phyloP scores from a whole-genome alignment of 2,888 invertebrate genomes.

The Entomobrya multifasciata region DNA sequence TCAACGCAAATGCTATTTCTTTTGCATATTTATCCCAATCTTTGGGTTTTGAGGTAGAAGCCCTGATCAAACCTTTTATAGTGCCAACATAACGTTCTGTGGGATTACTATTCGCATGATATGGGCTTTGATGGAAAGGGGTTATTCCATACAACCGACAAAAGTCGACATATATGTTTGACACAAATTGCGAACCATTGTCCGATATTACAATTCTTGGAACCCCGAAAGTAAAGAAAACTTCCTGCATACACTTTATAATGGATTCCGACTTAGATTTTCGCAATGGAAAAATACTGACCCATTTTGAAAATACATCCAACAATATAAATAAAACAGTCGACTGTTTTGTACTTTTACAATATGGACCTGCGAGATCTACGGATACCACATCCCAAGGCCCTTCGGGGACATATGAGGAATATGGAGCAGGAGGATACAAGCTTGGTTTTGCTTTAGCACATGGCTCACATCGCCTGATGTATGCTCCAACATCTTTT shows the following conservation, averaged over 20 bases:
- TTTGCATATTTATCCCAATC: conserved; percentile 35
- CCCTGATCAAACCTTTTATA: conserved; percentile 58
- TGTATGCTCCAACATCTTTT: conserved; percentile 47
- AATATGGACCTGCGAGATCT: conserved; percentile 73
- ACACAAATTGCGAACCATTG: conserved; percentile 62
- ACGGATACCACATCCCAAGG: conserved; percentile 49
- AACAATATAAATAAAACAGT: conserved; percentile 62
- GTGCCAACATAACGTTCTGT: conserved; percentile 68
- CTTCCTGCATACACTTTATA: conserved; percentile 23
- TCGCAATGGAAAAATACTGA: conserved; percentile 61
- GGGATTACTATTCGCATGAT: conserved; percentile 68
- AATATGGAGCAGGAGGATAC: conserved; percentile 33
- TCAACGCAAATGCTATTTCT: conserved; percentile 59
- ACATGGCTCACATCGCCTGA: conserved; percentile 65
- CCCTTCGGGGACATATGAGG: not conserved
- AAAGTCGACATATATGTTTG: conserved; percentile 32
- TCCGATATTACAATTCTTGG: conserved; percentile 49
- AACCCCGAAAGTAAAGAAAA: conserved; percentile 53
- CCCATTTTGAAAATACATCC: conserved; percentile 61
- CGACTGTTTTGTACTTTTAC: not conserved
- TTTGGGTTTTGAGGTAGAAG: not conserved
- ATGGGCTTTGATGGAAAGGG: conserved; percentile 42
- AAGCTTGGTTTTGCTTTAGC: conserved; percentile 14
- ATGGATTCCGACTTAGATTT: conserved; percentile 32
- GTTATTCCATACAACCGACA: conserved; percentile 41